Conservation (phyloP, 1,140 invertebrate genomes). For the Chymomyza costata region DNA sequence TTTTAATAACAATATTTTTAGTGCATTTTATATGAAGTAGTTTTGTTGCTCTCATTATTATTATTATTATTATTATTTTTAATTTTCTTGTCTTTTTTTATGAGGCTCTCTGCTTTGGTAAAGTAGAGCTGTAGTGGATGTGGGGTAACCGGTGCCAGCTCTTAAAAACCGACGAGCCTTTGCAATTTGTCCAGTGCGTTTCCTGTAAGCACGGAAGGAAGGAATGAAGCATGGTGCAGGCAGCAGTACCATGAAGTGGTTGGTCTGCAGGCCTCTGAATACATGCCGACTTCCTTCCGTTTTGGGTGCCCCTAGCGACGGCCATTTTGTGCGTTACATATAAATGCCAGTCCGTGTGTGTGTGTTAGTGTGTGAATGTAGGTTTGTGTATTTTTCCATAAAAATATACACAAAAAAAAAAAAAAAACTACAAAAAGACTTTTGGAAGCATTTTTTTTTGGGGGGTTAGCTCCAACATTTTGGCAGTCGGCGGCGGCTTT, state of each 20-base stretch:
- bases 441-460: too few relatives aligned
- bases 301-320: constrained; percentile 29
- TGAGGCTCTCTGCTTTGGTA: constrained; percentile 6
- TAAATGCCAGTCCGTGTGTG: constrained; percentile 1
- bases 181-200: constrained; percentile 57
- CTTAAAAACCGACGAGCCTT: too few relatives aligned
- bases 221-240: constrained; percentile 21
- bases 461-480: too few relatives aligned
- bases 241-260: too few relatives aligned
- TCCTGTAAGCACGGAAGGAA: constrained; percentile 42
- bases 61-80: constrained; percentile 36
- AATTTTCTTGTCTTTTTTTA: constrained; percentile 14
- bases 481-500: too few relatives aligned
- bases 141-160: too few relatives aligned
- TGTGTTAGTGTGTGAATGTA: constrained; percentile 22
- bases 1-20: constrained; percentile 21
- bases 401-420: constrained; percentile 12
- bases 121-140: too few relatives aligned
- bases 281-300: constrained; percentile 63
- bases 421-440: too few relatives aligned
- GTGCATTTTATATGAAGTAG: constrained; percentile 1
- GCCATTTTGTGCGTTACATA: constrained; percentile 38
- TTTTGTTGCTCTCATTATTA: constrained; percentile 6
- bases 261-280: constrained; percentile 13
- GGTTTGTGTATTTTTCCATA: too few relatives aligned